Evolutionary conservation across 2,888 invertebrate species (phyloP).

Genomic region (Gonocerus acuteangulatus): DNA sequence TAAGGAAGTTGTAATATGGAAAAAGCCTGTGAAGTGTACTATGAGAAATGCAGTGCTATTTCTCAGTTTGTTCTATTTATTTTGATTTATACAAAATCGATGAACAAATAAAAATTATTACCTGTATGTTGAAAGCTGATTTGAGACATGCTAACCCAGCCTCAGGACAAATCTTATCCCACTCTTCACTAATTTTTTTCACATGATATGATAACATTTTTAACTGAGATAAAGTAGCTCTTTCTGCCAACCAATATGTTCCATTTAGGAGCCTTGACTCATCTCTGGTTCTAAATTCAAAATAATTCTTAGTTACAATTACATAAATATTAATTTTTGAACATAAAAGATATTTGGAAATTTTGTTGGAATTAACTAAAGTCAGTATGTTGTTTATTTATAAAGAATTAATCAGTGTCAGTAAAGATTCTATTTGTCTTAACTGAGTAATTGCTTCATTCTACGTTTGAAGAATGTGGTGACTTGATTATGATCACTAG

Average conservation of each 20-base stretch:
- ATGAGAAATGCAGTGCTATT: too few relatives aligned
- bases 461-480: too few relatives aligned
- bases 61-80: too few relatives aligned
- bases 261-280: conserved; percentile 24
- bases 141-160: conserved; percentile 34
- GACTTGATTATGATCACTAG: too few relatives aligned
- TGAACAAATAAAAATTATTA: conserved; percentile 8
- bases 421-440: too few relatives aligned
- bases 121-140: conserved; percentile 37
- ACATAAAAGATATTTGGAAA: not conserved
- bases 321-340: not conserved
- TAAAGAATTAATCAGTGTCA: too few relatives aligned
- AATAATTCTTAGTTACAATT: not conserved
- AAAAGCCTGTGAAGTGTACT: too few relatives aligned
- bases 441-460: too few relatives aligned
- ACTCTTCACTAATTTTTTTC: conserved; percentile 34
- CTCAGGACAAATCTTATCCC: conserved; percentile 35
- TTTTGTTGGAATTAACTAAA: too few relatives aligned
- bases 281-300: conserved; percentile 29
- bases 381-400: too few relatives aligned
- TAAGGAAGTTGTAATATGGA: too few relatives aligned
- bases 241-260: conserved; percentile 37
- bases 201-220: conserved; percentile 37
- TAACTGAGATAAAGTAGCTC: conserved; percentile 37
- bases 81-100: too few relatives aligned